A percentile compares a stretch with the other conserved stretches of the same genome.
Conservation (phyloP, 2,113 vertebrate genomes). For the Sphyrna mokarran region DNA sequence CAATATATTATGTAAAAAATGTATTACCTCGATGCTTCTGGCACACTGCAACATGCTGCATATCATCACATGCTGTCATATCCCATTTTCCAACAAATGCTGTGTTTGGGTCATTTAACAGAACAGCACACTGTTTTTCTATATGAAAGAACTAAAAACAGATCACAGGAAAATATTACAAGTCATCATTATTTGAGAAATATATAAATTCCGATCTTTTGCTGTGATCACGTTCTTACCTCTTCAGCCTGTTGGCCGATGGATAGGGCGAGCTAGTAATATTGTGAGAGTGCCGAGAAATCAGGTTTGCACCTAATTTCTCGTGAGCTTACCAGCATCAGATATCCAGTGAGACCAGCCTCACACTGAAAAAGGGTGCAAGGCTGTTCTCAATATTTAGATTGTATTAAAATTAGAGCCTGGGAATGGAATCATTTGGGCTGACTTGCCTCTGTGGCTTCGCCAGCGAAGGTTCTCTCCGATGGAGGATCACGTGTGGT, state of each 20-base stretch:
- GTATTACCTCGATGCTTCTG: constrained; percentile 68
- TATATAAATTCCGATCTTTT: neutral
- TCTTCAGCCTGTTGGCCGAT: neutral
- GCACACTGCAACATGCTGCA: constrained; percentile 66
- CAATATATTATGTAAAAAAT: neutral
- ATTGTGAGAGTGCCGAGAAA: too few species aligned
- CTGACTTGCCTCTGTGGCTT: too few species aligned
- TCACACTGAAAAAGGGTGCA: too few species aligned
- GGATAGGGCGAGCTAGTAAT: too few species aligned
- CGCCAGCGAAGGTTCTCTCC: too few species aligned
- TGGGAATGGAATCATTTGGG: too few species aligned
- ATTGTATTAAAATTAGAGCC: too few species aligned
- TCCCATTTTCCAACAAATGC: constrained; percentile 81
- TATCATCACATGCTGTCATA: constrained; percentile 68
- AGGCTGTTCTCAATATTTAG: too few species aligned
- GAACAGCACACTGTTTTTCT: constrained; percentile 65
- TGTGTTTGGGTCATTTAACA: constrained; percentile 69
- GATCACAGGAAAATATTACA: constrained; percentile 37
- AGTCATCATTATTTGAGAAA: neutral
- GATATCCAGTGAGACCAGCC: too few species aligned
- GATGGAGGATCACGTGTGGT: too few species aligned
- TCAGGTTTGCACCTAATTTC: too few species aligned
- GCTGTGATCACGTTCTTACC: neutral
- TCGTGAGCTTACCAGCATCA: too few species aligned
- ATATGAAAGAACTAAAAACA: constrained; percentile 58